Evolutionary conservation across 1,140 invertebrate genomes (phyloP), one percentile per base, ranked within the genome.

Genomic region (Macrotrachela quadricornifera): DNA sequence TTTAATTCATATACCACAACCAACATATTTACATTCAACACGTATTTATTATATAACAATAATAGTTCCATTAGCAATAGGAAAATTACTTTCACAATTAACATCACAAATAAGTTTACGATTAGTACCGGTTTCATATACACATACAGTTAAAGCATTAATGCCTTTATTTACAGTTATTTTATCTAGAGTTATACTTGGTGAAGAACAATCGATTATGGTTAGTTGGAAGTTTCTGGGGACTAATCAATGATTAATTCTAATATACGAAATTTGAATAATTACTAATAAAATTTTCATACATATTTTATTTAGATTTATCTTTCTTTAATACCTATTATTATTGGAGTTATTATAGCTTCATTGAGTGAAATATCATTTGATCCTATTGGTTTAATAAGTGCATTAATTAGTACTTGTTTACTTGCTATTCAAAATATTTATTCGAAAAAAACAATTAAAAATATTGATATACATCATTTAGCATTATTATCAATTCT

Each of bases 41-140:
- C 21, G 80, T 72, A 62, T 57, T 44, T 85, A 86, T 70, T 88
- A 83, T 62, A 71, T 78, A 55, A 78, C 78, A 56, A 73, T 85
- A 38, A 82, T 94, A 50, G 72, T 94, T 46, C 90, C 90, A 0
- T 72, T 96, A 39, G 85, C 87, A 1, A 73, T 91, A 57, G 88
- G 86, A 56, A 92, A 95, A 71, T 88, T 92, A 64, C 69, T 92
- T 12, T 80, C 84, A 6, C 86, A 84, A 3, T 80, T 92, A 14
- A 82, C 82, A 60, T 83, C 85, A 48, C 90, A 95, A 71, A 79
- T 94, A 60, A 90, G 85, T 65, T 83, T 96, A 62, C 94, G 84
- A 85, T 91, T 88, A 73, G 85, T 94, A 15, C 85, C 88, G 12
- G 85, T 95, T 6, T 91, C 85, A 0, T 96, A 94, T 72, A 85